These are phyloP conservation scores for Amblyopsis hoosieri DNA, from an alignment of 2,797 vertebrate genomes.

Conservation along the genomic window DNA sequence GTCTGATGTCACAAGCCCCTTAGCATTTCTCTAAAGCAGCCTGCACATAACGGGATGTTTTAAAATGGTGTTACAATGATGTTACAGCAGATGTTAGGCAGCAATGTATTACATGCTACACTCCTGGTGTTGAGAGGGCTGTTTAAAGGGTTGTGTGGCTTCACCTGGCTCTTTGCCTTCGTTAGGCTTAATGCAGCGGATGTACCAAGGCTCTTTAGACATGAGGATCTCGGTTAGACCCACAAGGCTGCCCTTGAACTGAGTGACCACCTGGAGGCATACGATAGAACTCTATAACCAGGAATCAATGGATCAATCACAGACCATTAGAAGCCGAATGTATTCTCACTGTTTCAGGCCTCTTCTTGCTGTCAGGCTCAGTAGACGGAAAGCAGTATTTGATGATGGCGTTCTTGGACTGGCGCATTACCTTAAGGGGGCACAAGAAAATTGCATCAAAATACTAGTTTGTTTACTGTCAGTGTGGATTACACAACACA, in stretches of 20 bases:
- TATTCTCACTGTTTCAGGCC: conserved; percentile 85
- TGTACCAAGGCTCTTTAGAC: conserved; percentile 92
- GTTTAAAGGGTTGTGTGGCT: conserved; percentile 20
- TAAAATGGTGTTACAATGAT: too few species aligned
- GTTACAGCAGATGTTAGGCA: too few species aligned
- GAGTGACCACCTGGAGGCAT: conserved; percentile 85
- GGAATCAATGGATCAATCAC: neutral
- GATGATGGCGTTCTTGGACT: conserved; percentile 87
- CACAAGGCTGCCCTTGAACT: conserved; percentile 91
- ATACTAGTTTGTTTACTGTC: neutral
- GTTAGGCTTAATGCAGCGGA: conserved; percentile 95
- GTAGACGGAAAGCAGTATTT: conserved; percentile 84
- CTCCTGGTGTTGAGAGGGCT: too few species aligned
- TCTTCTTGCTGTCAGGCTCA: conserved; percentile 86
- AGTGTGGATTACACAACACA: neutral
- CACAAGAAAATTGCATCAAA: neutral
- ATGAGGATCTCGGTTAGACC: conserved; percentile 90
- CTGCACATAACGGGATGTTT: too few species aligned
- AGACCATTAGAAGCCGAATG: neutral
- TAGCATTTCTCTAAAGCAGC: too few species aligned
- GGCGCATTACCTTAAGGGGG: conserved; percentile 83
- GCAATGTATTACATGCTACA: too few species aligned
- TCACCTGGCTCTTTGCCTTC: conserved; percentile 91
- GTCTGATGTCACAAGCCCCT: too few species aligned
- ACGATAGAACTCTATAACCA: neutral